Percentiles rank a stretch among this genome's conserved stretches.
Evolutionary conservation across 2,113 vertebrate species (phyloP).

Genomic region (Bombycilla garrulus): DNA sequence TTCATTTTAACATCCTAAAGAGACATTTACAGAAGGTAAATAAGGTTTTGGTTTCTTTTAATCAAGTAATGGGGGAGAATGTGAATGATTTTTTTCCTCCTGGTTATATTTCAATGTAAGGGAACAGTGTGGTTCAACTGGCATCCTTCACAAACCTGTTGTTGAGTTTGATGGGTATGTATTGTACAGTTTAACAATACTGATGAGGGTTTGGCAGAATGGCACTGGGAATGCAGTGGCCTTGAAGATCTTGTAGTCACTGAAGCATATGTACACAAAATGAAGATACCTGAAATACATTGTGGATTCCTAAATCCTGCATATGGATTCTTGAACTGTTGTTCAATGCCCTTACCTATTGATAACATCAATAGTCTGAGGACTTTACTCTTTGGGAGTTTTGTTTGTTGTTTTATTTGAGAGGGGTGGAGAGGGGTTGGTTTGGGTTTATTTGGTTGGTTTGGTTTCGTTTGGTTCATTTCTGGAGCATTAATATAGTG

Average conservation of each 20-base stretch:
- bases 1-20: neutral
- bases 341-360: neutral
- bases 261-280: neutral
- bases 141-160: neutral
- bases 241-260: neutral
- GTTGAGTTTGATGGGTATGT: neutral
- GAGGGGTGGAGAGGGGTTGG: accelerated
- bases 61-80: neutral
- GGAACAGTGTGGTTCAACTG: neutral
- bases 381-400: neutral
- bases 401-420: neutral
- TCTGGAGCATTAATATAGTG: neutral
- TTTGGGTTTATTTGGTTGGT: neutral
- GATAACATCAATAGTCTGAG: neutral
- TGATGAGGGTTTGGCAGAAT: neutral
- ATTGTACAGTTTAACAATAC: neutral
- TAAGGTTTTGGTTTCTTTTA: neutral
- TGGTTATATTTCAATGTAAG: neutral
- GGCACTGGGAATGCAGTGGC: neutral
- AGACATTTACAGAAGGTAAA: neutral
- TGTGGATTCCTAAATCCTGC: neutral
- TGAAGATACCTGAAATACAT: neutral
- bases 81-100: neutral
- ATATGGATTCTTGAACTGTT: neutral
- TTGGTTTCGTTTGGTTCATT: neutral